phyloP scores from a whole-genome alignment of 2,888 invertebrate species.

The Cyrtodaria siliqua region DNA sequence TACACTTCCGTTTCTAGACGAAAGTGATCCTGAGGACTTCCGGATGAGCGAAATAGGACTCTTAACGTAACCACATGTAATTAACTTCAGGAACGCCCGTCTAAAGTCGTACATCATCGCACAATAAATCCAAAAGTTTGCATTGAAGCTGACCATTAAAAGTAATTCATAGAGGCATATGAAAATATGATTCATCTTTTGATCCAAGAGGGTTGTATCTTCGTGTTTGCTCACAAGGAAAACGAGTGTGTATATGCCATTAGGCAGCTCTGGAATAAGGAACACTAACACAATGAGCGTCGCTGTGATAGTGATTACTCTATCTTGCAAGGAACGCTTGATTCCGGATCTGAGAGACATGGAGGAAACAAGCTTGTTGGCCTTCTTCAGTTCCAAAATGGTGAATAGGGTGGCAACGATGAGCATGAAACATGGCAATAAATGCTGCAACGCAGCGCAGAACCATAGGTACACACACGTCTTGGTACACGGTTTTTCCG shows the following conservation, averaged over 20 bases:
- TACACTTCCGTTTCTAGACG: constrained; percentile 20
- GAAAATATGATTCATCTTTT: constrained; percentile 20
- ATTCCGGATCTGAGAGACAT: constrained; percentile 12
- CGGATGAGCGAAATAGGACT: constrained; percentile 10
- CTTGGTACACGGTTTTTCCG: constrained; percentile 37
- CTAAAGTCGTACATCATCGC: constrained; percentile 55
- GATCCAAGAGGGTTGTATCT: not conserved
- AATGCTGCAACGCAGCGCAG: constrained; percentile 35
- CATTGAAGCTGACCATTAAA: constrained; percentile 41
- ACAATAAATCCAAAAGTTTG: constrained; percentile 62
- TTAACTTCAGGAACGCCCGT: constrained; percentile 4
- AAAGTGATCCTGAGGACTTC: constrained; percentile 17
- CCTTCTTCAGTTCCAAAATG: constrained; percentile 28
- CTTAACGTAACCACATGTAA: constrained; percentile 18
- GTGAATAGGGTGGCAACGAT: constrained; percentile 34
- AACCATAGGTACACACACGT: constrained; percentile 60
- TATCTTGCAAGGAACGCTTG: constrained; percentile 40
- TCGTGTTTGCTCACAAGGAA: not conserved
- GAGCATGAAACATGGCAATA: constrained; percentile 41
- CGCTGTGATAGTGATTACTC: constrained; percentile 48
- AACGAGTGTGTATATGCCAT: constrained; percentile 44
- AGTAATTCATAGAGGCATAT: constrained; percentile 39
- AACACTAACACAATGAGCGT: constrained; percentile 46
- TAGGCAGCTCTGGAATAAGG: constrained; percentile 51
- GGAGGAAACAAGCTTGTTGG: constrained; percentile 28